Base-by-base conservation (phyloP, 2,888 invertebrate species). In the Philopedon plagiatum region DNA sequence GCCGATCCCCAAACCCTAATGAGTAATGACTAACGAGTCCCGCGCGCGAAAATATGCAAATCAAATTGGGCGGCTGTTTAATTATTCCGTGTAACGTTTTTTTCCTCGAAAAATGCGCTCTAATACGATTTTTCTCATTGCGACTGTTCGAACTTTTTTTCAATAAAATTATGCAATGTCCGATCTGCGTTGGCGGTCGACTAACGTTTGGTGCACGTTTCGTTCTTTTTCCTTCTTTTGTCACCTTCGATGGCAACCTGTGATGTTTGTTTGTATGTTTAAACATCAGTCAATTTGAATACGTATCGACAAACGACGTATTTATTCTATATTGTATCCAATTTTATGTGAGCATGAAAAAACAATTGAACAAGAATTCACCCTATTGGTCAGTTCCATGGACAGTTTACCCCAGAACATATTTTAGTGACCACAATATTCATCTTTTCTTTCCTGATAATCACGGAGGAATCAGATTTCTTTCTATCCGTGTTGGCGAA, bases 1-100 rank as follows among this genome's bases (percentile, higher is more conserved):
- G 83, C 29, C 34, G 19, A 32, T 8, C 83, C 82, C 83, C 83
- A 82, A 80, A 18, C 81, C 81, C 84, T 85, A 85, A 85, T 85
- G 85, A 85, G 84, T 85, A 85, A 85, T 85, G 85, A 85, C 85
- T 85, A 85, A 86, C 85, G 85, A 85, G 84, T 83, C 64, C 46
- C 82, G 85, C 83, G 83, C 82, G 83, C 82, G 85, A 83, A 85
- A 85, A 85, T 85, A 86, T 86, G 85, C 85, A 85, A 85, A 85
- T 85, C 85, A 85, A 85, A 86, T 86, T 85, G 86, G 81, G 85
- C 83, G 84, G 83, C 82, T 84, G 84, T 85, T 85, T 84, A 85
- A 84, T 85, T 84, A 84, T 84, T 83, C 82, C 76, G 77, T 80
- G 80, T 80, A 77, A 78, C 79, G 72, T 79, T 80, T 78, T 79